Percentiles rank a stretch among this genome's conserved stretches.
Conservation (phyloP, 2,888 invertebrate species). For the Troides helena region DNA sequence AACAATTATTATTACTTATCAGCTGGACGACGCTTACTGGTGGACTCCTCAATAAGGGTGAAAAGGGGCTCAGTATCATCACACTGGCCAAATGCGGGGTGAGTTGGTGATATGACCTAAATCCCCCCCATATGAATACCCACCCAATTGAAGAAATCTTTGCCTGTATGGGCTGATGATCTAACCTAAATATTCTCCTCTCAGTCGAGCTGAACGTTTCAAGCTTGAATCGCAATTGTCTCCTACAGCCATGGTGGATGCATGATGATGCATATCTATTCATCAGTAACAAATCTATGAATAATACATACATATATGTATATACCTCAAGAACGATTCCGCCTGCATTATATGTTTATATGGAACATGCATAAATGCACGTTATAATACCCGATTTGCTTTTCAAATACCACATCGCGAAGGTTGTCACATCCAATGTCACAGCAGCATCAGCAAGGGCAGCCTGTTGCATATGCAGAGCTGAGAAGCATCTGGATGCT, state of each 20-base stretch:
- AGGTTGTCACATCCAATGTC: constrained; percentile 50
- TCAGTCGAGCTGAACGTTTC: neutral
- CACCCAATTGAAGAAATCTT: too few species aligned
- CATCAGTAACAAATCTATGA: constrained; percentile 5
- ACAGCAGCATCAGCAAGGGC: constrained; percentile 45
- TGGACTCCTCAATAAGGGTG: too few species aligned
- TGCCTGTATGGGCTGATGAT: too few species aligned
- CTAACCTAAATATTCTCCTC: neutral
- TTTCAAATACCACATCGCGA: constrained; percentile 50
- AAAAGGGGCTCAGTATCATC: too few species aligned
- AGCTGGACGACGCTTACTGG: too few species aligned
- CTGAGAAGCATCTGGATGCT: constrained; percentile 50
- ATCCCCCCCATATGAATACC: too few species aligned
- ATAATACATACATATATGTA: constrained; percentile 29
- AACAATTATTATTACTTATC: neutral
- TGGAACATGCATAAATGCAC: constrained; percentile 44
- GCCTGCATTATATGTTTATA: constrained; percentile 32
- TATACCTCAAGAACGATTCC: constrained; percentile 32
- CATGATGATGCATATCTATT: neutral
- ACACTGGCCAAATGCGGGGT: too few species aligned
- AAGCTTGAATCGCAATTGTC: neutral
- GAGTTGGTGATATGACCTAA: too few species aligned
- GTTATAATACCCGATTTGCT: constrained; percentile 47
- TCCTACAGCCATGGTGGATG: neutral
- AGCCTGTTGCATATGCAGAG: constrained; percentile 45